phyloP scores from a whole-genome alignment of 2,888 invertebrate genomes.

The Pyrrhosoma nymphula region DNA sequence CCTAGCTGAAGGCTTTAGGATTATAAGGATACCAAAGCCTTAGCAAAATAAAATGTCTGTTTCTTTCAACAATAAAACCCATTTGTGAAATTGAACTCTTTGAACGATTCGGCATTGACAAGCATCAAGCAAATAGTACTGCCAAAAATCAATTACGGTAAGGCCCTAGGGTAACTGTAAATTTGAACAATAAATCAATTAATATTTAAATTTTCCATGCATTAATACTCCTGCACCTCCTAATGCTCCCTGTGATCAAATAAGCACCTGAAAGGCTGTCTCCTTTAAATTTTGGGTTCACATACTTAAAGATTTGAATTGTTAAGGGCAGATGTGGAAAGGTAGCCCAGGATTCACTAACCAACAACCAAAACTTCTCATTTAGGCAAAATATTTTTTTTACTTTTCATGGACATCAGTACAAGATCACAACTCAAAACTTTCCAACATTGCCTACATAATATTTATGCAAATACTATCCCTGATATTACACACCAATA shows the following conservation, averaged over 20 bases:
- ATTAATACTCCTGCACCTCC: not conserved
- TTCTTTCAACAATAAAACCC: not conserved
- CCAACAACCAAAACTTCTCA: conserved; percentile 66
- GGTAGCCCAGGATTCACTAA: conserved; percentile 57
- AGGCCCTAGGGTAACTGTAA: not conserved
- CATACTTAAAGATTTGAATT: conserved; percentile 25
- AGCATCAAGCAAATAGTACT: conserved; percentile 51
- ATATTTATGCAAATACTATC: conserved; percentile 67
- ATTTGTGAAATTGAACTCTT: conserved; percentile 18
- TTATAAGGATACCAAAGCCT: not conserved
- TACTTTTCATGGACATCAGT: conserved; percentile 66
- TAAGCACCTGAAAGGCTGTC: conserved; percentile 57
- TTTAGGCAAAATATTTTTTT: conserved; percentile 67
- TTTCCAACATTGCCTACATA: conserved; percentile 67
- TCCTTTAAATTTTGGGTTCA: conserved; percentile 45
- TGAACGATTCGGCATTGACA: conserved; percentile 36
- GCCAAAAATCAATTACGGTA: not conserved
- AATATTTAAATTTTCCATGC: not conserved
- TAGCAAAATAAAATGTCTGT: not conserved
- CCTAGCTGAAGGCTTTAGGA: not conserved
- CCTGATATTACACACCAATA: conserved; percentile 67
- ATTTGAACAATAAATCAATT: conserved; percentile 13
- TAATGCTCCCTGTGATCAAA: conserved; percentile 59
- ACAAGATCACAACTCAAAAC: conserved; percentile 67
- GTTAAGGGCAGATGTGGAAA: conserved; percentile 51